phyloP scores from a whole-genome alignment of 1,140 invertebrate species.

The Tetragonula clypearis region DNA sequence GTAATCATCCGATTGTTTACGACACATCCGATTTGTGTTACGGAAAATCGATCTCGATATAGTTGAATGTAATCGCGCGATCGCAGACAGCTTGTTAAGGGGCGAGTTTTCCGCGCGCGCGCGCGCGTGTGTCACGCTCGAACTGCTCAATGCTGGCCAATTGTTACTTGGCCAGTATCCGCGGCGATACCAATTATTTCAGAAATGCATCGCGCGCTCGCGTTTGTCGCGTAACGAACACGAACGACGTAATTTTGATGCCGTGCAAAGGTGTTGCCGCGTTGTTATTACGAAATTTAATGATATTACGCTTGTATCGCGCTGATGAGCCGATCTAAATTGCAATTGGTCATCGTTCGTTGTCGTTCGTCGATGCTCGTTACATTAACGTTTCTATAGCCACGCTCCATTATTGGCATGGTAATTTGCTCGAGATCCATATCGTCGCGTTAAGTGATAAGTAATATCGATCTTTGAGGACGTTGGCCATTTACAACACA shows the following conservation, averaged over 20 bases:
- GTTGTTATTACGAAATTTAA: constrained; percentile 56
- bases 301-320: constrained; percentile 49
- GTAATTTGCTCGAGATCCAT: constrained; percentile 42
- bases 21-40: background rate
- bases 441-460: background rate
- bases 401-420: constrained; percentile 45
- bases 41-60: background rate
- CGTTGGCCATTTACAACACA: background rate
- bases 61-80: background rate
- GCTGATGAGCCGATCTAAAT: constrained; percentile 54
- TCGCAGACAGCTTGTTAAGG: background rate
- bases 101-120: background rate
- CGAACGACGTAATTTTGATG: constrained; percentile 12
- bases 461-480: background rate
- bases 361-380: constrained; percentile 41
- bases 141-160: background rate
- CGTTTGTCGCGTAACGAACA: constrained; percentile 7
- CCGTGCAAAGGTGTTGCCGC: background rate
- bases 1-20: background rate
- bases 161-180: constrained; percentile 8
- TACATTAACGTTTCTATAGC: constrained; percentile 53
- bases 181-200: constrained; percentile 11
- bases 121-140: background rate
- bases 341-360: constrained; percentile 25
- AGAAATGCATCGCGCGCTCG: background rate